Evolutionary conservation across 1,140 invertebrate species (phyloP).

Genomic region (Tetranychus cinnabarinus): DNA sequence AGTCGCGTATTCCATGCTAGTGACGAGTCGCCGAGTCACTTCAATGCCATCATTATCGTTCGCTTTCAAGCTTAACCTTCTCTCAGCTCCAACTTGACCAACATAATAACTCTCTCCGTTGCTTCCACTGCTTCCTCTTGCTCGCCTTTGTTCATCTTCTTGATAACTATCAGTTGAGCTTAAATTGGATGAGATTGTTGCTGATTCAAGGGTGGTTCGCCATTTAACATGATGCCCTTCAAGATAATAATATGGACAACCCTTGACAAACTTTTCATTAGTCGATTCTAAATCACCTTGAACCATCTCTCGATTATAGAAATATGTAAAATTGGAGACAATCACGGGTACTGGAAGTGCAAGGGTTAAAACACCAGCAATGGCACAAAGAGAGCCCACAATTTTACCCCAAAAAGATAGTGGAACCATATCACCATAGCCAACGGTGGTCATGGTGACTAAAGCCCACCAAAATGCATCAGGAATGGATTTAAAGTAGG

Average conservation of each 20-base stretch:
- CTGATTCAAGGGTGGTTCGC: background rate
- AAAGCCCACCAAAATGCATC: conserved; percentile 98
- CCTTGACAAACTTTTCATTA: conserved; percentile 89
- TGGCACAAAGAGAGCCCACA: conserved; percentile 92
- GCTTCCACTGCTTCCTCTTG: background rate
- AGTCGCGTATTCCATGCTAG: too few relatives aligned
- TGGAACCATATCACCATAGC: conserved; percentile 94
- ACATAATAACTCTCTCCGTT: background rate
- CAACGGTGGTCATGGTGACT: conserved; percentile 94
- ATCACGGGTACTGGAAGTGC: conserved; percentile 90
- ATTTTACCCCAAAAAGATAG: conserved; percentile 98
- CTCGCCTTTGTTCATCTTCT: too few relatives aligned
- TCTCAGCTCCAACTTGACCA: background rate
- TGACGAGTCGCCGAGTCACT: too few relatives aligned
- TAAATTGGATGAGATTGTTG: too few relatives aligned
- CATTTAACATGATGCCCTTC: background rate
- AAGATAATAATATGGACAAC: conserved; percentile 43
- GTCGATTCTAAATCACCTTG: conserved; percentile 93
- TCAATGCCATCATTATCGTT: too few relatives aligned
- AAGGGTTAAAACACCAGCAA: conserved; percentile 62
- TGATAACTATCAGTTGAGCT: too few relatives aligned
- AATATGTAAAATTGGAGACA: conserved; percentile 94
- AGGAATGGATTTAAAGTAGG: conserved; percentile 84
- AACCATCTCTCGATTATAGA: conserved; percentile 97
- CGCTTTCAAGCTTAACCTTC: too few relatives aligned